A percentile compares a stretch with the other conserved stretches of the same genome.
Evolutionary conservation across 2,797 vertebrate genomes (phyloP).

Genomic region (Crenichthys baileyi): DNA sequence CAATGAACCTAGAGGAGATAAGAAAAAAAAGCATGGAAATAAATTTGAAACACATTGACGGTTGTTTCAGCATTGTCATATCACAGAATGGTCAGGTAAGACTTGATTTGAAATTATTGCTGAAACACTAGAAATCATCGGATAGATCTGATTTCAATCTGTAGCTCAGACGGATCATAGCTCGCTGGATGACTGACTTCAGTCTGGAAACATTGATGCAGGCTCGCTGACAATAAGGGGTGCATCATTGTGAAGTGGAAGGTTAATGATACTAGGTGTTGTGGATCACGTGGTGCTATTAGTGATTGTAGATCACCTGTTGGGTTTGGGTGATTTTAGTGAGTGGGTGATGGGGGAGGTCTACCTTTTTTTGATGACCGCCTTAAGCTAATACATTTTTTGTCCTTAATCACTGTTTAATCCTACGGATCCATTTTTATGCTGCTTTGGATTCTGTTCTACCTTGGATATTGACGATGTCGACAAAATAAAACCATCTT

Average conservation of each 20-base stretch:
- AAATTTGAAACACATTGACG: not conserved
- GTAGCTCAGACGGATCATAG: not conserved
- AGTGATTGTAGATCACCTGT: no score
- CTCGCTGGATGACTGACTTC: not conserved
- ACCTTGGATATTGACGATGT: not conserved
- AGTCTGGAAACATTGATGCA: not conserved
- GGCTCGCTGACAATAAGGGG: not conserved
- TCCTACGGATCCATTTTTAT: no score
- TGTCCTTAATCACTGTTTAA: no score
- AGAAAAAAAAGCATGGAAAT: slow-evolving; percentile 10
- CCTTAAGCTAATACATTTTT: no score
- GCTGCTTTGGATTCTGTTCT: not conserved
- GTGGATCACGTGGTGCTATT: no score
- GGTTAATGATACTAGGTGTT: not conserved
- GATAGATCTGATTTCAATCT: not conserved
- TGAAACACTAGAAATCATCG: not conserved
- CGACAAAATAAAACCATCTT: not conserved
- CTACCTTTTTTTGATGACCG: no score
- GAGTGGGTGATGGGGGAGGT: no score
- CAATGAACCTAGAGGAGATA: slow-evolving; percentile 84
- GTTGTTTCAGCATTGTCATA: not conserved
- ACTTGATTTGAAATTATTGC: not conserved
- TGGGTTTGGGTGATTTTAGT: no score
- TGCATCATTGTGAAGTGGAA: not conserved
- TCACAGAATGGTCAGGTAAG: not conserved